Base-by-base conservation (phyloP, 2,888 invertebrate genomes). In the Rutpela maculata region DNA sequence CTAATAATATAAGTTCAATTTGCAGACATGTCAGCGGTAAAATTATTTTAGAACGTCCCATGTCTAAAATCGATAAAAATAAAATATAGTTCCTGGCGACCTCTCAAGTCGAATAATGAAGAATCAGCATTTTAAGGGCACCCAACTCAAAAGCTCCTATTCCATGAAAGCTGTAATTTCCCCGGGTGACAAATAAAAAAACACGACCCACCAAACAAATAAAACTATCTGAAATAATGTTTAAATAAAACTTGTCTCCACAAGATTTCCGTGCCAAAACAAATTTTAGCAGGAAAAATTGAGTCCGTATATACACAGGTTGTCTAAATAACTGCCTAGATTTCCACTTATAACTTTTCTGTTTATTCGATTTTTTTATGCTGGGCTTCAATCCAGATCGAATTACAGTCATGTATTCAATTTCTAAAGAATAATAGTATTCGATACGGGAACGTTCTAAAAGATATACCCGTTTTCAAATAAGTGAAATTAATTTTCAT, bases 1-100 rank as follows among this genome's bases (percentile, higher is more conserved):
- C 38, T 22, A 43, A 43, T 65, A 65, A 65, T 65, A 19, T 50
- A 50, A 65, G 43, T 65, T 65, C 65, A 43, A 65, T 65, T 65
- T 43, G 19, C 63, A 38, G 65, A 43, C 31, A 50, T 19, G 43
- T 65, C 65, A 11, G 15, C 65, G 43, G 65, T 19, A 65, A 65
- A 65, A 65, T 65, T 38, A 65, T 19, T 65, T 65, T 62, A 62
- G 31, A 22, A 31, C 31, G 31, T 31, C 15, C 43, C 38, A 15
- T 19, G 15, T n/a, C 43, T 65, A 43, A 9, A 6, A 10, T 43
- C 17, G 65, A 65, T 63, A 63, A 63, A 31, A 63, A 63, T 63
- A 31, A 63, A 63, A 63, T 63, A 63, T 63, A 63, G 35, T 63
- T 63, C 62, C 31, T 35, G 62, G 62, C 18, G 38, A 65, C 38